These are phyloP conservation scores for Hylaeus volcanicus DNA, from an alignment of 1,140 invertebrate genomes.

Conservation along the genomic window DNA sequence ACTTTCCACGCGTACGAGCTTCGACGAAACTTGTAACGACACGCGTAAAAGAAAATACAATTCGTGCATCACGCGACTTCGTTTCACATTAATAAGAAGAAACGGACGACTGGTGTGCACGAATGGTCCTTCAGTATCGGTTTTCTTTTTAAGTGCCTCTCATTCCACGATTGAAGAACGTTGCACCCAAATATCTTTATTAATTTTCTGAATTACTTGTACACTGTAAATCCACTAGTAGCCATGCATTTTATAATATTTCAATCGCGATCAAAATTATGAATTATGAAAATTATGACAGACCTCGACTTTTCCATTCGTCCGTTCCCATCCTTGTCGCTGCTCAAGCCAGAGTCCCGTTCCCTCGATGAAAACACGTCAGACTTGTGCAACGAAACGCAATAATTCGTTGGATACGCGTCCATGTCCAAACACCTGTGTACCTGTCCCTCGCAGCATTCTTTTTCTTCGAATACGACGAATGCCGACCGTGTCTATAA, in stretches of 20 bases:
- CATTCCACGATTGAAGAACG: not conserved
- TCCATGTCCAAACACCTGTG: conserved; percentile 19
- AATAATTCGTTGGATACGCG: conserved; percentile 15
- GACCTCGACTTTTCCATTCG: too few species aligned
- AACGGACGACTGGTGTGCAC: not conserved
- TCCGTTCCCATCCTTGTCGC: too few species aligned
- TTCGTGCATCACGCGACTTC: not conserved
- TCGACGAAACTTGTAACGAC: not conserved
- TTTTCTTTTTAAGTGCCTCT: not conserved
- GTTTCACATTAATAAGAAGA: not conserved
- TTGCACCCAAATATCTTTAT: too few species aligned
- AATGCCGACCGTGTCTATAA: conserved; percentile 19
- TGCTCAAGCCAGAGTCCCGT: not conserved
- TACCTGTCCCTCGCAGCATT: conserved; percentile 33
- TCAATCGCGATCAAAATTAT: too few species aligned
- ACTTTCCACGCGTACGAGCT: not conserved
- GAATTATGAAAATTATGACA: too few species aligned
- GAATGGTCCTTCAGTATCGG: not conserved
- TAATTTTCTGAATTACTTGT: too few species aligned
- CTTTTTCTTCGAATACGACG: conserved; percentile 26
- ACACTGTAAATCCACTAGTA: too few species aligned
- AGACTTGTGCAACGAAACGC: conserved; percentile 28
- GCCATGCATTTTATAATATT: too few species aligned
- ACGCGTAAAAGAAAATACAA: not conserved
- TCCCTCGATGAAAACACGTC: conserved; percentile 30